These are phyloP conservation scores for Meriones psammophilus DNA, from an alignment of 2,797 vertebrate genomes.

Conservation along the genomic window DNA sequence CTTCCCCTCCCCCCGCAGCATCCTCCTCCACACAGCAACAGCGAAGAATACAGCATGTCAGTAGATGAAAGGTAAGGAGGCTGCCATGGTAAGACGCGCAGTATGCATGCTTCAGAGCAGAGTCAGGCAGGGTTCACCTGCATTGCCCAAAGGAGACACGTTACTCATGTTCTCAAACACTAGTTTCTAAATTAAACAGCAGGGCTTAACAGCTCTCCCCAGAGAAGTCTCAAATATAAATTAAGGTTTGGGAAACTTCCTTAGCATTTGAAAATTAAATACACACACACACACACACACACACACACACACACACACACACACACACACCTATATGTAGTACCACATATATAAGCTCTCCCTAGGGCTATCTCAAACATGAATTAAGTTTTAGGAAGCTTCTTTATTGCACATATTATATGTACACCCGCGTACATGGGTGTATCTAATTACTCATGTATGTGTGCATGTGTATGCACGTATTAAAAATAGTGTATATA, in stretches of 20 bases:
- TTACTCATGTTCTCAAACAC: not conserved
- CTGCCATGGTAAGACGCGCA: fast-evolving
- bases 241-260: not conserved
- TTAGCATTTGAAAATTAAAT: not conserved
- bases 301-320: too few relatives aligned
- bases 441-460: not conserved
- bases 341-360: not conserved
- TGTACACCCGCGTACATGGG: not conserved
- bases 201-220: not conserved
- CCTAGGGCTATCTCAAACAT: not conserved
- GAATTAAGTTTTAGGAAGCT: not conserved
- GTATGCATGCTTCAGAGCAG: not conserved
- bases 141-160: not conserved
- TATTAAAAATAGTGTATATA: not conserved
- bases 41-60: slow-evolving; percentile 94
- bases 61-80: slow-evolving; percentile 94
- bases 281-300: not conserved
- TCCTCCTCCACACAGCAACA: slow-evolving; percentile 94
- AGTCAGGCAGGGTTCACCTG: not conserved
- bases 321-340: too few relatives aligned
- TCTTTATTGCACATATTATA: not conserved
- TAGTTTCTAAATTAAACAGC: not conserved
- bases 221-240: not conserved
- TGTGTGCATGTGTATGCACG: not conserved
- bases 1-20: slow-evolving; percentile 97